Evolutionary conservation across 2,113 vertebrate species (phyloP).

Genomic region (Dromas ardeola): DNA sequence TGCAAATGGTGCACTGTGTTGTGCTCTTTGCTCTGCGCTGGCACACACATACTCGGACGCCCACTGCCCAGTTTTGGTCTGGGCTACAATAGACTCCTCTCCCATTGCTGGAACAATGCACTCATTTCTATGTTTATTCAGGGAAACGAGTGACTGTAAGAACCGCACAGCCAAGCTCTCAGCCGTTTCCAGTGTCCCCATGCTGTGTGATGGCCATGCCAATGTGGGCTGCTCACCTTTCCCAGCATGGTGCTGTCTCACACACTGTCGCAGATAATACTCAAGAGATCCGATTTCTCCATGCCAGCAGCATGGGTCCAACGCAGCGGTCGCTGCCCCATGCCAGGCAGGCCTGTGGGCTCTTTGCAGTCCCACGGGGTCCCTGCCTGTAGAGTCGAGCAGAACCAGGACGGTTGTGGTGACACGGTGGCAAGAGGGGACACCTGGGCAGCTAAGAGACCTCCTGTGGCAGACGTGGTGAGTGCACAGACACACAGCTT

Average conservation of each 20-base stretch:
- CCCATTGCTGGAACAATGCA: not conserved
- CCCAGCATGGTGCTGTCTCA: not conserved
- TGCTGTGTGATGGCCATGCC: no score
- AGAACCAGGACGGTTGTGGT: not conserved
- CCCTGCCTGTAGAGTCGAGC: not conserved
- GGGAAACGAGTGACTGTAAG: not conserved
- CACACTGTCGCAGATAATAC: rapidly evolving
- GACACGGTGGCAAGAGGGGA: not conserved
- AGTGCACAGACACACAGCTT: not conserved
- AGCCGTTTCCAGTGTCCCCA: not conserved
- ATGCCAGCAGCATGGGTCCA: not conserved
- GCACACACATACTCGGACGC: not conserved
- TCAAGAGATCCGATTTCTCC: not conserved
- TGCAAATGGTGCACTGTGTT: not conserved
- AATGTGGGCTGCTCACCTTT: not conserved
- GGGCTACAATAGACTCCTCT: not conserved
- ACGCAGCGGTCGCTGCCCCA: not conserved
- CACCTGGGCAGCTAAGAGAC: not conserved
- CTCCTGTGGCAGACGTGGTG: not conserved
- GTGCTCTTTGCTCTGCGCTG: not conserved
- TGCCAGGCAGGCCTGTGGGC: no score
- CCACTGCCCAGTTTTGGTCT: not conserved
- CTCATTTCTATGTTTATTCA: not conserved
- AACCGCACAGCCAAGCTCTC: not conserved
- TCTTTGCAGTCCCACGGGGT: not conserved